Evolutionary conservation across 2,797 vertebrate genomes (phyloP), one percentile per base, ranked within the genome.

Genomic region (Halcyon badia): DNA sequence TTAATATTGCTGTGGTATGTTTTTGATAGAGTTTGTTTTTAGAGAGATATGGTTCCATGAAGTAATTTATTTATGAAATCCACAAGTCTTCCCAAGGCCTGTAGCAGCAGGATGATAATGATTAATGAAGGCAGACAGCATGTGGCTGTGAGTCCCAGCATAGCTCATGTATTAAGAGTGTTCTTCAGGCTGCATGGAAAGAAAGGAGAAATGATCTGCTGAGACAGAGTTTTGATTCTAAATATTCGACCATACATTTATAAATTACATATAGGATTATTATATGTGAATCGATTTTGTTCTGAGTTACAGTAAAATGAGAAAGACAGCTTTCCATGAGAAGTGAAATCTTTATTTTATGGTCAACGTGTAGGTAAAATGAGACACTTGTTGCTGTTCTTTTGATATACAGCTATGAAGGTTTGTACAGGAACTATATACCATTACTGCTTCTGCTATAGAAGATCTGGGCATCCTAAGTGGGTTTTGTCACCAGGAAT

Each of bases 101-200:
- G 82, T 81, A 90, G 71, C 92, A 93, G 80, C 66, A 39, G 51
- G 42, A 60, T 8, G 6, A 76, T 30, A 28, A 54, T 56, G 91
- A 94, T 73, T 82, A 92, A 94, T 76, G 85, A 94, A 94, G 93
- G 68, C 90, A 80, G 83, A 49, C 56, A 95, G 92, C 77, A 68
- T 70, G 94, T 57, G 77, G 79, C 66, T 16, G 13, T 48, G 33
- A 49, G 62, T 85, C 71, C 35, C 41, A 68, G 22, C 57, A 24
- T 54, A 57, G 60, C 72, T 84, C 46, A 61, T n/a, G 26, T 78
- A 68, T 91, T 78, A 82, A 51, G 52, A 71, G 25, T 17, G 33
- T 69, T 90, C 71, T 54, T 81, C 89, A 84, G 61, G 65, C 46
- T 84, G 69, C 60, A 46, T 33, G 54, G 33, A 20, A 37, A 70